These are phyloP conservation scores for Datnioides undecimradiatus DNA, from an alignment of 2,113 vertebrate species.

Conservation along the genomic window DNA sequence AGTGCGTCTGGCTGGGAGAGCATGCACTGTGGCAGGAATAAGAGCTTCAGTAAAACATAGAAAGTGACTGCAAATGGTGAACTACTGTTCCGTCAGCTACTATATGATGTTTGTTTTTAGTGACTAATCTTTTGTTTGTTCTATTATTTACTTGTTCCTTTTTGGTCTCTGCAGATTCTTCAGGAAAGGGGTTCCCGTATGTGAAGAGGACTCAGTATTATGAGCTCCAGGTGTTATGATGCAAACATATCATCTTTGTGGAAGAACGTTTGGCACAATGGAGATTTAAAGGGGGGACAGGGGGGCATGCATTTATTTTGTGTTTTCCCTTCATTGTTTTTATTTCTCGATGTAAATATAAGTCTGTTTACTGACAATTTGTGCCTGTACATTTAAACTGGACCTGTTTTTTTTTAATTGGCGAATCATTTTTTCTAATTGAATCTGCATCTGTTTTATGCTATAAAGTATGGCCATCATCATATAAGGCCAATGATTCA, in stretches of 20 bases:
- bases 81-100: not conserved
- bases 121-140: slow-evolving; percentile 5
- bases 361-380: slow-evolving; percentile 79
- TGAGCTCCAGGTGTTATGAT: slow-evolving; percentile 83
- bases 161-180: slow-evolving; percentile 89
- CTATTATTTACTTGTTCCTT: not conserved
- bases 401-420: slow-evolving; percentile 75
- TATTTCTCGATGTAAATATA: slow-evolving; percentile 78
- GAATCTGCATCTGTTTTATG: slow-evolving; percentile 68
- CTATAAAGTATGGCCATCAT: slow-evolving; percentile 73
- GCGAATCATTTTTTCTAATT: slow-evolving; percentile 46
- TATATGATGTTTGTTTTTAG: not conserved
- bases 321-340: slow-evolving; percentile 62
- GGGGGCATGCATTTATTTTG: slow-evolving; percentile 66
- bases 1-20: not conserved
- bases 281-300: slow-evolving; percentile 78
- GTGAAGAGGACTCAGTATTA: slow-evolving; percentile 87
- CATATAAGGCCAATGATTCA: slow-evolving; percentile 78
- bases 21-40: not conserved
- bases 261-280: slow-evolving; percentile 82
- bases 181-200: slow-evolving; percentile 98
- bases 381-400: slow-evolving; percentile 84
- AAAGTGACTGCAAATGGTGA: not conserved
- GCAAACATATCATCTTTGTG: slow-evolving; percentile 83
- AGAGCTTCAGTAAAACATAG: not conserved